Conservation (phyloP, 1,140 invertebrate species). For the Caenorhabditis latens region DNA sequence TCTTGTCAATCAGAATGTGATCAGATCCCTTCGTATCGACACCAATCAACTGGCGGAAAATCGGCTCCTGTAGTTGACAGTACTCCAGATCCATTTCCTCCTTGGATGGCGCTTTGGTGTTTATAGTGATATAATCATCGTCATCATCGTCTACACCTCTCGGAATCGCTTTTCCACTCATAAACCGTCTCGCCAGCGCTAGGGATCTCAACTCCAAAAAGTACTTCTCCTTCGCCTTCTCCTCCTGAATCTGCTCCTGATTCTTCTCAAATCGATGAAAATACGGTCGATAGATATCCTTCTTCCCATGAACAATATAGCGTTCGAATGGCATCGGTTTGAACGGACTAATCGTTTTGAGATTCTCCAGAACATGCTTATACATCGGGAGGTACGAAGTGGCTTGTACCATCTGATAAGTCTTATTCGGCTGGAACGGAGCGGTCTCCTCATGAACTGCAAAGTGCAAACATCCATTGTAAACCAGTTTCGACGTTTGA, state of each 20-base stretch:
- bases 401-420: constrained; percentile 45
- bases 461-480: not conserved
- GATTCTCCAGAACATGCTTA: constrained; percentile 48
- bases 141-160: not conserved
- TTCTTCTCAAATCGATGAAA: constrained; percentile 14
- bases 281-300: constrained; percentile 17
- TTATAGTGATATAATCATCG: not conserved
- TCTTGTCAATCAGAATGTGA: not conserved
- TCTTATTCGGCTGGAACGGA: not conserved
- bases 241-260: constrained; percentile 24
- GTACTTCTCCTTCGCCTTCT: not conserved
- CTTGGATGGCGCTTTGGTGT: not conserved
- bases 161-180: constrained; percentile 1
- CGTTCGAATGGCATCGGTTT: constrained; percentile 58
- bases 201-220: not conserved
- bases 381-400: constrained; percentile 58
- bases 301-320: constrained; percentile 57
- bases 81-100: constrained; percentile 28
- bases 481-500: not conserved
- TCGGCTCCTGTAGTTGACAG: constrained; percentile 78
- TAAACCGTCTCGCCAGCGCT: not conserved
- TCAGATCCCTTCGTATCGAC: constrained; percentile 81
- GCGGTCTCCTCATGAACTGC: constrained; percentile 1
- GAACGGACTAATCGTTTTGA: constrained; percentile 29
- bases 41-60: constrained; percentile 85